phyloP scores from a whole-genome alignment of 2,113 vertebrate species.

The Megaleporinus macrocephalus region DNA sequence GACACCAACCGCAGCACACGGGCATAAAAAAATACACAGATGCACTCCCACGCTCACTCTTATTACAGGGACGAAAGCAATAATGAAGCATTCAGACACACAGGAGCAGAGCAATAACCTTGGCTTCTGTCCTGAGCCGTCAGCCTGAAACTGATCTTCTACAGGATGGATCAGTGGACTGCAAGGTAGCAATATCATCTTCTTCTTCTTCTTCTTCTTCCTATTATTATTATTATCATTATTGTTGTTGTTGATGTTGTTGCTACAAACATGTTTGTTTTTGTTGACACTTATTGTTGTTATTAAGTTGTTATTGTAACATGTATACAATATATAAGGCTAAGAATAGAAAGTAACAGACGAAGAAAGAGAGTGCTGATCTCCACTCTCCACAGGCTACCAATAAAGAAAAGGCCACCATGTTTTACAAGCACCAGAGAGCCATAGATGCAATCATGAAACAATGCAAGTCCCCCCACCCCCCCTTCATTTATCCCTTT shows the following conservation, averaged over 20 bases:
- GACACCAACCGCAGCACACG: conserved; percentile 4
- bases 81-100: conserved; percentile 26
- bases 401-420: not conserved
- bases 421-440: conserved; percentile 3
- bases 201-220: not conserved
- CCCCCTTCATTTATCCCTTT: no score
- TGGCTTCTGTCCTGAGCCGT: conserved; percentile 21
- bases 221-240: not conserved
- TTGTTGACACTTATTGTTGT: not conserved
- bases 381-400: not conserved
- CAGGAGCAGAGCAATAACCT: conserved; percentile 49
- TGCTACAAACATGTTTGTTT: not conserved
- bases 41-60: not conserved
- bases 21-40: conserved; percentile 9
- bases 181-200: not conserved
- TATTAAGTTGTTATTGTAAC: not conserved
- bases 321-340: not conserved
- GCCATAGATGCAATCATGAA: conserved; percentile 10
- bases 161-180: not conserved
- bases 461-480: not conserved
- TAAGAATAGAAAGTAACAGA: not conserved
- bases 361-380: not conserved
- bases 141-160: not conserved
- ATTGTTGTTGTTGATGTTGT: not conserved
- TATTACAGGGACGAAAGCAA: conserved; percentile 20